Evolutionary conservation across 1,140 invertebrate species (phyloP).

Genomic region (Eumaeus atala): DNA sequence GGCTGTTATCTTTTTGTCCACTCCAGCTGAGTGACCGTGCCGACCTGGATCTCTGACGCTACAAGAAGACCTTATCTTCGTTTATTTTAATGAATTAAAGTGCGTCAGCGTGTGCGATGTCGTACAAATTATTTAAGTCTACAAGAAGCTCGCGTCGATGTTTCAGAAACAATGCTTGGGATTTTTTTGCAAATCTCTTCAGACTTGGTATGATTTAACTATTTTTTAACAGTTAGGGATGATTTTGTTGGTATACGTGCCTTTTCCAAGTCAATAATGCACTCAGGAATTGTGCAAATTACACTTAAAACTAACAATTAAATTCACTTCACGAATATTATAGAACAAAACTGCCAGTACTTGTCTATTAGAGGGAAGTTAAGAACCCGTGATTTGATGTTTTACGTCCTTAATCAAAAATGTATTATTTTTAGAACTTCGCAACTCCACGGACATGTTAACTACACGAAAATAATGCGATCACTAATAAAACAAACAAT

Average conservation of each 20-base stretch:
- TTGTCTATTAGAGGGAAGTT: constrained; percentile 8
- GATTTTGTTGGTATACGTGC: background rate
- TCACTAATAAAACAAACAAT: no score
- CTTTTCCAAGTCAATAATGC: background rate
- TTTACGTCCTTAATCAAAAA: constrained; percentile 7
- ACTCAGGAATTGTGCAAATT: constrained; percentile 3
- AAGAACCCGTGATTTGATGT: constrained; percentile 10
- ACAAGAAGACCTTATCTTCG: background rate
- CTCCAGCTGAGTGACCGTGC: background rate
- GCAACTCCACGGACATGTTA: no score
- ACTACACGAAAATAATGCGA: no score
- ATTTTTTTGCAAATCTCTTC: constrained; percentile 2
- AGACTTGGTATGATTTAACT: background rate
- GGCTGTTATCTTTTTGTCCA: background rate
- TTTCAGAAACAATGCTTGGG: background rate
- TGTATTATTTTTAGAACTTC: constrained; percentile 6
- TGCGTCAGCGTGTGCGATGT: background rate
- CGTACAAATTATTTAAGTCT: background rate
- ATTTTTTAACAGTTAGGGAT: constrained; percentile 8
- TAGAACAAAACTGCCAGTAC: constrained; percentile 8
- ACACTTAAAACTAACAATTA: background rate
- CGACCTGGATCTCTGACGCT: background rate
- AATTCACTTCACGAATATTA: constrained; percentile 5
- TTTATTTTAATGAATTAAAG: background rate
- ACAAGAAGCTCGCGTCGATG: background rate